Percentiles rank a stretch among this genome's conserved stretches.
phyloP scores from a whole-genome alignment of 2,888 invertebrate genomes.

The Sympetrum striolatum region DNA sequence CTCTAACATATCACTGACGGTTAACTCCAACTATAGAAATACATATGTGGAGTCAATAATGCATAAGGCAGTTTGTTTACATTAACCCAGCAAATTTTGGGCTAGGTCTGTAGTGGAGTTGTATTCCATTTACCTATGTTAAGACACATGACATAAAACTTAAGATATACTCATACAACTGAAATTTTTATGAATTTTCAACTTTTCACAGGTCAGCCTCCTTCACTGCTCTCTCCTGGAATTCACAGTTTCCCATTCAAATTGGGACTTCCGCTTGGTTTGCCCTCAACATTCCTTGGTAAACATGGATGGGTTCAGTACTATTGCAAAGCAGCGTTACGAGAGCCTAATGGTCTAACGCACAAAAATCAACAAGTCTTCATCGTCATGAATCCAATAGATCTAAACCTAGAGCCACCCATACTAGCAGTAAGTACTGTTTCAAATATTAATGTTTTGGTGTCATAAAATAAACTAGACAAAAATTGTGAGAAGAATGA shows the following conservation, averaged over 20 bases:
- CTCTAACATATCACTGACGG: too few species aligned
- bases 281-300: slow-evolving; percentile 91
- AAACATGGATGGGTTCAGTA: slow-evolving; percentile 96
- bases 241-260: slow-evolving; percentile 96
- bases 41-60: too few species aligned
- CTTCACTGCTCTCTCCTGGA: slow-evolving; percentile 85
- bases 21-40: too few species aligned
- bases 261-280: slow-evolving; percentile 84
- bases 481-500: too few species aligned
- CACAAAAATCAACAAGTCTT: slow-evolving; percentile 98
- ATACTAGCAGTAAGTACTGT: slow-evolving; percentile 79
- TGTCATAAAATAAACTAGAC: too few species aligned
- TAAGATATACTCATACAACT: too few species aligned
- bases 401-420: slow-evolving; percentile 87
- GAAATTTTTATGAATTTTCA: too few species aligned
- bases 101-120: too few species aligned
- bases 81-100: too few species aligned
- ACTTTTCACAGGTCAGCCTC: slow-evolving; percentile 72
- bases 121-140: too few species aligned
- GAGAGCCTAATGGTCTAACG: slow-evolving; percentile 87
- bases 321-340: slow-evolving; percentile 87
- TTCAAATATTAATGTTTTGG: neutral
- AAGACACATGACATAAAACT: too few species aligned
- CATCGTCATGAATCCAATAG: slow-evolving; percentile 95
- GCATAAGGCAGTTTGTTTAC: too few species aligned